Evolutionary conservation across 2,797 vertebrate genomes (phyloP), one percentile per base, ranked within the genome.

Genomic region (Thunnus albacares): DNA sequence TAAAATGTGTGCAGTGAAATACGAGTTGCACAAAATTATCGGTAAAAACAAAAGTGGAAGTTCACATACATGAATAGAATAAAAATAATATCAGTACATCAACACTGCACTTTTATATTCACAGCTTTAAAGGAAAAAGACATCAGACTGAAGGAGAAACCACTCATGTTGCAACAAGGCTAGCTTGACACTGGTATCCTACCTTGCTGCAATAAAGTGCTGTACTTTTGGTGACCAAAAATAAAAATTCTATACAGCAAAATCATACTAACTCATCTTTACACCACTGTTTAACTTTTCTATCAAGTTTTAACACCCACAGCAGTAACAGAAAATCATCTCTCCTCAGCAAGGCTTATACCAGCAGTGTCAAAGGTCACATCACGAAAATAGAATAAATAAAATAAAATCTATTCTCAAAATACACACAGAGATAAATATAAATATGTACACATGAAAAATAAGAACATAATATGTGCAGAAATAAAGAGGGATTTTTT

Each of bases 351-450:
- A 18, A 47, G 45, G 45, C 5, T 47, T 47, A 15, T 14, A 47
- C 15, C 15, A 17, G 47, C 17, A 49, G 18, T 49, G 61, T 53
- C 53, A 66, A 69, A 69, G 24, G 51, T 69, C 58, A 73, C 5
- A 9, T 24, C 15, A 58, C 52, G 26, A 47, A 7, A n/a, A 12
- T 30, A 52, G 26, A 20, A 24, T 41, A 53, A 60, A 41, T 22
- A 1, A 41, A 55, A 65, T 18, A 5, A 51, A 73, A 63, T 3
- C n/a, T 15, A 47, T 47, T 47, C 7, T 13, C 13, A 59, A 22
- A 45, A 18, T 24, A 22, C 26, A 1, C 5, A 6, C 28, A 30
- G 6, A 64, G 18, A 58, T 30, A 52, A 24, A n/a, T 45, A 63
- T 13, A 33, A 0, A 51, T 6, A 3, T 38, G 35, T 38, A 11